phyloP scores from a whole-genome alignment of 2,113 vertebrate species.

The Struthio camelus region DNA sequence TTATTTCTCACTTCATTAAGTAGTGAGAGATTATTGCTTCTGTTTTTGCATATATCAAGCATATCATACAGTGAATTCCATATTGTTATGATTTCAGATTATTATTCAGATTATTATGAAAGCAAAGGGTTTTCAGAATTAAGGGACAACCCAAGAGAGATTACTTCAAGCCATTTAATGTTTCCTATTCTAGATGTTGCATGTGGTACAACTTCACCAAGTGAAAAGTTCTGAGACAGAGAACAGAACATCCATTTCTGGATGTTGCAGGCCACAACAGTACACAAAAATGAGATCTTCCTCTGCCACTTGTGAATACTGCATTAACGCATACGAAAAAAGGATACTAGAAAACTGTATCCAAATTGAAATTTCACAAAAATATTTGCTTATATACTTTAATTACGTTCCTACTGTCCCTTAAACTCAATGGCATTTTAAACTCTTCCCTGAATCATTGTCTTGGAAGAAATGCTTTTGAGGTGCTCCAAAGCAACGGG shows the following conservation, averaged over 20 bases:
- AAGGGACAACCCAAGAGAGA: not conserved
- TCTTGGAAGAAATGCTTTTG: not conserved
- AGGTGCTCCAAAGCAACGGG: not conserved
- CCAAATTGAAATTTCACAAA: not conserved
- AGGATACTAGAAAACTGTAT: not conserved
- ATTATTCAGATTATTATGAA: not conserved
- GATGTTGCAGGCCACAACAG: no score
- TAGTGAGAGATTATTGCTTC: not conserved
- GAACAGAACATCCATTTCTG: not conserved
- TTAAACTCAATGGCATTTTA: not conserved
- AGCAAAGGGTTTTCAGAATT: not conserved
- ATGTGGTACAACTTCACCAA: not conserved
- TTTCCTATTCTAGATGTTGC: not conserved
- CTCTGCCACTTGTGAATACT: not conserved
- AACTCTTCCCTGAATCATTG: not conserved
- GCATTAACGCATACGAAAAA: not conserved
- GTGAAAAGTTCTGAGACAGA: not conserved
- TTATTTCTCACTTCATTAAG: not conserved
- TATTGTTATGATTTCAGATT: no score
- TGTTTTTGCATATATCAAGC: not conserved
- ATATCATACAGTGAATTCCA: accelerated
- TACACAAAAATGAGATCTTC: not conserved
- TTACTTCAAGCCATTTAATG: not conserved
- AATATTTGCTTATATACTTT: not conserved
- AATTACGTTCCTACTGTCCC: not conserved